Evolutionary conservation across 2,113 vertebrate species (phyloP), one percentile per base, ranked within the genome.

Genomic region (Eulemur rufifrons): DNA sequence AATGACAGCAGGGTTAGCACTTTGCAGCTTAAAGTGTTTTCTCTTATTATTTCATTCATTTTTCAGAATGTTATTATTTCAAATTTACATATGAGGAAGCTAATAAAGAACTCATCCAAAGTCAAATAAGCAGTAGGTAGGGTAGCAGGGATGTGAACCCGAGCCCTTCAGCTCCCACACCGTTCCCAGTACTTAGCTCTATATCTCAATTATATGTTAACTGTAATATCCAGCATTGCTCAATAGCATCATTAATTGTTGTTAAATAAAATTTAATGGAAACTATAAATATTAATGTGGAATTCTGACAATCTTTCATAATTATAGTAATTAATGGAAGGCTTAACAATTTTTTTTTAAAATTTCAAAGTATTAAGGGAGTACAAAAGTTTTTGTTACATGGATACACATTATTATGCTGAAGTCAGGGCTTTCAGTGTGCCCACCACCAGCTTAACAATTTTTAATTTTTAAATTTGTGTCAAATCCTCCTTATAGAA

Each of bases 201-300:
- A 18, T 21, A 69, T 45, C 50, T 63, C 18, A 32, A 64, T 59
- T 82, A 71, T 8, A 18, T 63, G 27, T 83, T 39, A 88, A 61
- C 39, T 56, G 3, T 68, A 61, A 77, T 78, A 78, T 13, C 25
- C 66, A 88, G 27, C 47, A 83, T 45, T 93, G n/a, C 77, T 87
- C 23, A 32, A 61, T 61, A 91, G 29, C 27, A 69, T 88, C 42
- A 45, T 37, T 81, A 96, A 85, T 45, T 96, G 13, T 81, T 95
- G 86, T 84, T 96, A 90, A 95, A 45, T 76, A 89, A 86, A 96
- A 39, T 77, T 95, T 45, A 81, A 92, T 63, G 18, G 39, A 88
- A 92, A 52, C 47, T 63, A 42, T 86, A 80, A 88, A 52, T 86
- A 91, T 89, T 82, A 88, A 93, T 63, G 39, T 94, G 61, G 45